Conservation (phyloP, 1,140 invertebrate species). For the Sogatella furcifera region DNA sequence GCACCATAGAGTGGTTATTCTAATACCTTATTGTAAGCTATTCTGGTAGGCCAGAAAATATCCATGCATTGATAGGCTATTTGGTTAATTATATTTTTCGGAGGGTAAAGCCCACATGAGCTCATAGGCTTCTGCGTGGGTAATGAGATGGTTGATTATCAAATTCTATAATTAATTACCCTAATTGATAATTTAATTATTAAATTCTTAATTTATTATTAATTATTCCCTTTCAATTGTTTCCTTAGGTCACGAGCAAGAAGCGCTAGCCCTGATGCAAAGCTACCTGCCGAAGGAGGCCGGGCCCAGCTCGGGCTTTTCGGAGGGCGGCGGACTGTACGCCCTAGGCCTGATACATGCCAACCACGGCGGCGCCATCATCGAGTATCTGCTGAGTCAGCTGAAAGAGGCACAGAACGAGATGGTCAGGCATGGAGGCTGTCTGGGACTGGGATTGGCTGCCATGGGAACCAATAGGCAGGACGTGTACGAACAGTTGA, state of each 20-base stretch:
- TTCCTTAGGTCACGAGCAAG: constrained; percentile 67
- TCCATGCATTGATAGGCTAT: no score
- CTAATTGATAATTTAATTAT: no score
- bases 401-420: constrained; percentile 91
- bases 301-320: constrained; percentile 88
- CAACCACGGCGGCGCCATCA: constrained; percentile 95
- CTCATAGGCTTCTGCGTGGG: no score
- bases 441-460: constrained; percentile 89
- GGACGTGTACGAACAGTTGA: constrained; percentile 92
- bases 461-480: constrained; percentile 93
- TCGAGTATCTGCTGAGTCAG: constrained; percentile 89
- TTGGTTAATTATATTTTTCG: no score
- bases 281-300: constrained; percentile 94
- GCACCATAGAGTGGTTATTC: no score
- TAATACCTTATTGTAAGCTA: no score
- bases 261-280: constrained; percentile 90
- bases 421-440: constrained; percentile 93
- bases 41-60: no score
- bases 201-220: no score
- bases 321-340: constrained; percentile 95
- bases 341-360: constrained; percentile 97
- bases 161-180: no score
- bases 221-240: no score
- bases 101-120: no score
- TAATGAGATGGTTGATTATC: no score